Evolutionary conservation across 2,888 invertebrate genomes (phyloP).

Genomic region (Papilio elwesi): DNA sequence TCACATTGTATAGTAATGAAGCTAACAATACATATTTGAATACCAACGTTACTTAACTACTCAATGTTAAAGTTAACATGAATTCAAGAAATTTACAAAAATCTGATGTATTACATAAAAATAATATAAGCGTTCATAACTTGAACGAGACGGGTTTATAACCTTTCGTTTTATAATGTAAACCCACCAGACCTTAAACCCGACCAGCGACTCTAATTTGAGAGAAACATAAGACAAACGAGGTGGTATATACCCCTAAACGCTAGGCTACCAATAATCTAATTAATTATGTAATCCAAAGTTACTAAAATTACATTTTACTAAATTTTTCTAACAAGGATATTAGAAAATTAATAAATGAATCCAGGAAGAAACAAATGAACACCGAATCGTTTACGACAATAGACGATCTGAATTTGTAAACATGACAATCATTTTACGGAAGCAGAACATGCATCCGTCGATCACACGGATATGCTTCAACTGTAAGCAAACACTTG

Average conservation of each 20-base stretch:
- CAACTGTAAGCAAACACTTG: constrained; percentile 30
- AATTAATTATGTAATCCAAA: too few relatives aligned
- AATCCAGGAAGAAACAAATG: constrained; percentile 9
- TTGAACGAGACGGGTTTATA: too few relatives aligned
- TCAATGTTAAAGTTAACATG: neutral
- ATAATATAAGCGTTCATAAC: too few relatives aligned
- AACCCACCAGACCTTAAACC: too few relatives aligned
- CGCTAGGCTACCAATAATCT: too few relatives aligned
- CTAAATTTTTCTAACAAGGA: too few relatives aligned
- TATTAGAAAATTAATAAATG: neutral
- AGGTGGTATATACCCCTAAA: neutral
- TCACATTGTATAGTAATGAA: neutral
- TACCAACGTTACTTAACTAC: neutral
- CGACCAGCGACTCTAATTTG: neutral
- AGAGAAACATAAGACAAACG: neutral
- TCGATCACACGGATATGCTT: constrained; percentile 27
- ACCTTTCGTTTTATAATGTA: too few relatives aligned
- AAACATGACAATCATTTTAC: constrained; percentile 26
- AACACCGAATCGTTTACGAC: neutral
- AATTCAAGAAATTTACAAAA: neutral
- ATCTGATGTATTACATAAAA: neutral
- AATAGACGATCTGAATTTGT: constrained; percentile 12
- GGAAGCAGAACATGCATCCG: constrained; percentile 29
- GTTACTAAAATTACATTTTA: too few relatives aligned
- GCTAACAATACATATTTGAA: neutral